Conservation (phyloP, 2,888 invertebrate species). For the Rutpela maculata region DNA sequence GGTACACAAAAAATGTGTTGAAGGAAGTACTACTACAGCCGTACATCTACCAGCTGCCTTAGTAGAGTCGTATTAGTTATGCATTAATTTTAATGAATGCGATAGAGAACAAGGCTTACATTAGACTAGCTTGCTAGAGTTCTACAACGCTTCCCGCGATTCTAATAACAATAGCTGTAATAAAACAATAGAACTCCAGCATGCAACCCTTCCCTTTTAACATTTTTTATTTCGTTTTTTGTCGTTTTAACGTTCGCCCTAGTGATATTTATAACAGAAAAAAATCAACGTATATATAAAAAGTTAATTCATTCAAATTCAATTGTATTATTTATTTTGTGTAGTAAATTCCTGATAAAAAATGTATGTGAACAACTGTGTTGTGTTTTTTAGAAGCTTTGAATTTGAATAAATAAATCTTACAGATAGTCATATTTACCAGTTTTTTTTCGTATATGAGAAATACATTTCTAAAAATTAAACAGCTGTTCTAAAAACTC, state of each 20-base stretch:
- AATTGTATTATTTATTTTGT: slow-evolving; percentile 53
- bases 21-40: slow-evolving; percentile 19
- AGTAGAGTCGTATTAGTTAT: slow-evolving; percentile 61
- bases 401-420: neutral
- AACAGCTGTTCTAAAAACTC: neutral
- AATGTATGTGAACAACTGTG: slow-evolving; percentile 58
- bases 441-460: neutral
- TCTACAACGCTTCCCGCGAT: slow-evolving; percentile 56
- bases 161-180: slow-evolving; percentile 56
- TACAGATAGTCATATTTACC: neutral
- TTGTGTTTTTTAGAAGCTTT: slow-evolving; percentile 35
- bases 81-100: slow-evolving; percentile 66
- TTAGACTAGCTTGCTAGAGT: slow-evolving; percentile 46
- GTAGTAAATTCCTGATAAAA: slow-evolving; percentile 54
- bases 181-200: slow-evolving; percentile 61
- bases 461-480: neutral
- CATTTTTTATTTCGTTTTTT: slow-evolving; percentile 57
- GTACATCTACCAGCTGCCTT: slow-evolving; percentile 35
- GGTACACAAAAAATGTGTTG: slow-evolving; percentile 2
- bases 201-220: slow-evolving; percentile 57
- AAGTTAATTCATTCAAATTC: slow-evolving; percentile 51
- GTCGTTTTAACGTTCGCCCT: slow-evolving; percentile 52
- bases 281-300: slow-evolving; percentile 20
- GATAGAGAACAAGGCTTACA: slow-evolving; percentile 54
- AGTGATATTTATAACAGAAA: slow-evolving; percentile 18